A percentile compares a stretch with the other conserved stretches of the same genome.
Evolutionary conservation across 2,113 vertebrate species (phyloP).

Genomic region (Caretta caretta): DNA sequence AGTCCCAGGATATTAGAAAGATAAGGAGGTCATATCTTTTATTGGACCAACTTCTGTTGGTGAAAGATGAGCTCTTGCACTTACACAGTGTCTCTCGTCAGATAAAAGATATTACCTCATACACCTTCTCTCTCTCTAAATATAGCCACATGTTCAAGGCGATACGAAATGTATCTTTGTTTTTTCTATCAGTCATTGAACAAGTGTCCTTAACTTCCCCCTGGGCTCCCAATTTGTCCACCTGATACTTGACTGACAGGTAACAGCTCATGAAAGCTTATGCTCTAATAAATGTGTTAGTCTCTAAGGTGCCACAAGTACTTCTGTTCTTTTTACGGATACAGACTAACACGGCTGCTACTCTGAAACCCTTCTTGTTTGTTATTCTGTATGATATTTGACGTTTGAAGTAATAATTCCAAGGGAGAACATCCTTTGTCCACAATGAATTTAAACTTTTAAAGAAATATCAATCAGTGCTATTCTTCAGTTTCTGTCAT

Average conservation of each 20-base stretch:
- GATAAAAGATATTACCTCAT: fast-evolving
- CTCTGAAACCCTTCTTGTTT: neutral
- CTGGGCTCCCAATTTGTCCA: neutral
- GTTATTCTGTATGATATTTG: constrained; percentile 1
- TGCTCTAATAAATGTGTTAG: too few species aligned
- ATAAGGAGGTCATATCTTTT: neutral
- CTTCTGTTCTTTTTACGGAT: too few species aligned
- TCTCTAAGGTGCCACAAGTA: too few species aligned
- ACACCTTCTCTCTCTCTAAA: fast-evolving
- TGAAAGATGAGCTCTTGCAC: neutral
- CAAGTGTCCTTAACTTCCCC: neutral
- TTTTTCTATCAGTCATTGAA: neutral
- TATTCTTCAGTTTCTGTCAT: constrained; percentile 14
- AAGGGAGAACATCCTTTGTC: constrained; percentile 3
- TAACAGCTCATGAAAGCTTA: neutral
- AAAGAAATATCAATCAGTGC: neutral
- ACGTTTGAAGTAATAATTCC: constrained; percentile 17
- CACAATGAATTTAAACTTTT: constrained; percentile 19
- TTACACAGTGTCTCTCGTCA: neutral
- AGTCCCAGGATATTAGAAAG: too few species aligned
- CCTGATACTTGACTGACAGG: neutral
- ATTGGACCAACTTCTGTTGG: neutral
- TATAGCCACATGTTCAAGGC: fast-evolving
- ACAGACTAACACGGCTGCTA: too few species aligned
- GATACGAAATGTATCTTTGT: neutral